phyloP scores from a whole-genome alignment of 2,113 vertebrate species.

The Myrmophylax atrothorax region DNA sequence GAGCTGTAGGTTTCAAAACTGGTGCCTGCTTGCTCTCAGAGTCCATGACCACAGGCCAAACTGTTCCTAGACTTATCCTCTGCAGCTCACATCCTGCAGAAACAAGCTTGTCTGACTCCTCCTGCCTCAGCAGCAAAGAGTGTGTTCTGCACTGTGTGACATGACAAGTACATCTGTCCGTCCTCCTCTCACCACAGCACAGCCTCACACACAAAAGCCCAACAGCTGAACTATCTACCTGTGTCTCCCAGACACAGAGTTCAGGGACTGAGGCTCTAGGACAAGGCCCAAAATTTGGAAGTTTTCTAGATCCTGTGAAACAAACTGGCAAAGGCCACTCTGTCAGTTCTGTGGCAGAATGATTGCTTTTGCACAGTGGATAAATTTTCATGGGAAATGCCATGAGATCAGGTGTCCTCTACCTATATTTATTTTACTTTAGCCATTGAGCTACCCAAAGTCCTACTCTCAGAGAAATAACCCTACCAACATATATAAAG shows the following conservation, averaged over 20 bases:
- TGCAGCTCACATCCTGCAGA: neutral
- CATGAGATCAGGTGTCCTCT: neutral
- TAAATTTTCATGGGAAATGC: neutral
- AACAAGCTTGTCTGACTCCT: neutral
- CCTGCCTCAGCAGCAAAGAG: neutral
- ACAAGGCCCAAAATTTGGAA: neutral
- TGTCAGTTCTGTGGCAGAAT: neutral
- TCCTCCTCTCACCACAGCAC: neutral
- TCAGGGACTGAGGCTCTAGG: neutral
- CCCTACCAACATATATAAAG: neutral
- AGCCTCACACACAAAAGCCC: accelerated
- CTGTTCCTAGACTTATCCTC: neutral
- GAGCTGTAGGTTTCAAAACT: neutral
- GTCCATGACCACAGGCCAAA: neutral
- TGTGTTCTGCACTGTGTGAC: neutral
- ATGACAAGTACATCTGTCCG: accelerated
- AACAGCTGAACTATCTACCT: accelerated
- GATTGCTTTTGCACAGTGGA: neutral
- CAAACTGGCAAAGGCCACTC: neutral
- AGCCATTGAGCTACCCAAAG: neutral
- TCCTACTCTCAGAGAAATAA: neutral
- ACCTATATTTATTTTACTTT: neutral
- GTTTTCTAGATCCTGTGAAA: neutral
- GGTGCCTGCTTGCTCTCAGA: neutral
- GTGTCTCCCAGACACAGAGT: neutral